Percentiles rank a stretch among this genome's conserved stretches.
phyloP scores from a whole-genome alignment of 2,113 vertebrate genomes.

The Semnopithecus entellus region DNA sequence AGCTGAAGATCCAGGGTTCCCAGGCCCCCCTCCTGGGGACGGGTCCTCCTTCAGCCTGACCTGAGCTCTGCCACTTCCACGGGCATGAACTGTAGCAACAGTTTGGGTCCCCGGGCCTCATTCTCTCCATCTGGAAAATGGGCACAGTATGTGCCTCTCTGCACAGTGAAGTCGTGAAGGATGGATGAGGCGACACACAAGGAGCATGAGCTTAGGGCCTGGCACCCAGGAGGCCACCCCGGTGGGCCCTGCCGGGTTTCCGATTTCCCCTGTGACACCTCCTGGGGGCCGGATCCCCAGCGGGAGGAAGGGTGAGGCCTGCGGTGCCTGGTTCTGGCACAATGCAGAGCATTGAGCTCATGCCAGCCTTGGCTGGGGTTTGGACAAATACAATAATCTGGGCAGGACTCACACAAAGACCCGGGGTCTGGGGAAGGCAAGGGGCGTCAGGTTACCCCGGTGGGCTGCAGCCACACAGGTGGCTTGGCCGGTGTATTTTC shows the following conservation, averaged over 20 bases:
- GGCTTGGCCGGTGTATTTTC: neutral
- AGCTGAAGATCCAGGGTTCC: neutral
- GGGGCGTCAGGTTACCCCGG: conserved; percentile 38
- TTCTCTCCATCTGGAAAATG: neutral
- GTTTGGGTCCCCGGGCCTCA: neutral
- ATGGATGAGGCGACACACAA: neutral
- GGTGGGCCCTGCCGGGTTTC: neutral
- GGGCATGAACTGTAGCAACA: neutral
- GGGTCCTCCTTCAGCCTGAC: neutral
- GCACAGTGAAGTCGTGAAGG: neutral
- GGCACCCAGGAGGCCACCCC: accelerated
- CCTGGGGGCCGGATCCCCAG: conserved; percentile 41
- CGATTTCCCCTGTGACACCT: conserved; percentile 13
- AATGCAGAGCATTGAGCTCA: conserved; percentile 75
- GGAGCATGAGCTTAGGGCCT: neutral
- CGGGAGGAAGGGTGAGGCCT: conserved; percentile 26
- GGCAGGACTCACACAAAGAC: conserved; percentile 49
- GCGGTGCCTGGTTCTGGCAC: conserved; percentile 58
- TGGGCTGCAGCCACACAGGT: neutral
- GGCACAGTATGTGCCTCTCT: neutral
- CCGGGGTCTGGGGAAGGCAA: neutral
- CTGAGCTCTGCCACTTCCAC: neutral
- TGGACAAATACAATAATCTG: conserved; percentile 74
- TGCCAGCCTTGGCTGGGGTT: conserved; percentile 63
- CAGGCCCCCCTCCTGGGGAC: neutral